phyloP scores from a whole-genome alignment of 2,113 vertebrate species.

The Alouatta palliata region DNA sequence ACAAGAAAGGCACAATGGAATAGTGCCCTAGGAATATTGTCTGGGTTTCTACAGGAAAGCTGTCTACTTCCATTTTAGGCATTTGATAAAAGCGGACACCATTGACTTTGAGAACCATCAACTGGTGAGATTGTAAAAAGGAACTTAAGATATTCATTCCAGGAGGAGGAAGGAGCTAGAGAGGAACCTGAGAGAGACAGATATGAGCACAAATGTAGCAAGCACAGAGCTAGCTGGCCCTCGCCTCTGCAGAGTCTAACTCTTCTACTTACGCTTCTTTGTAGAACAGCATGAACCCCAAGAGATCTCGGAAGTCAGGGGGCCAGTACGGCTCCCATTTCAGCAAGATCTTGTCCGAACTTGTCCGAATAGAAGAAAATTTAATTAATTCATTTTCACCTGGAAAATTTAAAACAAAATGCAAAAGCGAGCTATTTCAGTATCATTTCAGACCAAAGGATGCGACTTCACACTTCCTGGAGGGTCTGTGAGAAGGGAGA shows the following conservation, averaged over 20 bases:
- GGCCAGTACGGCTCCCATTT: conserved; percentile 97
- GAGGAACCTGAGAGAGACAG: no score
- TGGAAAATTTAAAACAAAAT: conserved; percentile 68
- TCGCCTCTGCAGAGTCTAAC: accelerated
- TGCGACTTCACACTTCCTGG: not conserved
- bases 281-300: conserved; percentile 98
- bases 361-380: conserved; percentile 89
- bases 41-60: not conserved
- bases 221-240: not conserved
- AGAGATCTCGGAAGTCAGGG: conserved; percentile 93
- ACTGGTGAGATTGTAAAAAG: not conserved
- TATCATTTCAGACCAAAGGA: not conserved
- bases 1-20: not conserved
- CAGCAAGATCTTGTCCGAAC: conserved; percentile 91
- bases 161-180: accelerated
- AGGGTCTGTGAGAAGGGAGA: not conserved
- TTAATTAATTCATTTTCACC: conserved; percentile 94
- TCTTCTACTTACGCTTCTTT: conserved; percentile 95
- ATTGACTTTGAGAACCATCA: accelerated
- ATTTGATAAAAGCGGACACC: not conserved
- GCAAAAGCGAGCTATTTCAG: not conserved
- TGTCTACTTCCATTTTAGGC: not conserved
- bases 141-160: not conserved
- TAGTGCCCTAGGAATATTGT: not conserved
- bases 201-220: not conserved